These are phyloP conservation scores for Drosophila birchii DNA, from an alignment of 2,888 invertebrate species.

Conservation along the genomic window DNA sequence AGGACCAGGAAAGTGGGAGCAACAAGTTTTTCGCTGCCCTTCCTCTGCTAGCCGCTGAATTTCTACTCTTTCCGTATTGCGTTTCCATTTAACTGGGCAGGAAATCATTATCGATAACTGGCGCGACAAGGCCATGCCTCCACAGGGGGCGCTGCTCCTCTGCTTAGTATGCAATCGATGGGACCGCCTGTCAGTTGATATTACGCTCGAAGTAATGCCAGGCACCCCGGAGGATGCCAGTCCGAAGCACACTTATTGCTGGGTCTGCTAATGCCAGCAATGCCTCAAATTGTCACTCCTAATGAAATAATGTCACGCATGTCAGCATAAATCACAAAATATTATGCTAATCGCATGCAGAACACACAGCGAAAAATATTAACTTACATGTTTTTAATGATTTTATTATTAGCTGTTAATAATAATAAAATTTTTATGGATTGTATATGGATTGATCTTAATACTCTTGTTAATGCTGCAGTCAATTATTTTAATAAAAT, in stretches of 20 bases:
- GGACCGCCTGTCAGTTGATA: conserved; percentile 54
- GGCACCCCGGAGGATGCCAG: conserved; percentile 28
- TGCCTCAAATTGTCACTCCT: conserved; percentile 57
- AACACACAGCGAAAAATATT: background rate
- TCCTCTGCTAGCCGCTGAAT: conserved; percentile 12
- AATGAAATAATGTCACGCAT: conserved; percentile 69
- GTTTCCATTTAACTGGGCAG: conserved; percentile 30
- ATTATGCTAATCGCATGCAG: conserved; percentile 32
- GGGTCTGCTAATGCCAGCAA: conserved; percentile 27
- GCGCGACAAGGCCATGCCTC: conserved; percentile 41
- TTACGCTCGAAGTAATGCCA: conserved; percentile 36
- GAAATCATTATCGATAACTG: conserved; percentile 48
- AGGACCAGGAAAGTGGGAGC: conserved; percentile 4
- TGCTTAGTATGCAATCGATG: conserved; percentile 63
- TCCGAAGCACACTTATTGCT: background rate
- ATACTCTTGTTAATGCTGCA: conserved; percentile 20
- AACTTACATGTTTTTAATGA: background rate
- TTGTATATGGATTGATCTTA: background rate
- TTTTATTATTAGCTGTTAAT: background rate
- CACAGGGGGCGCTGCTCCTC: conserved; percentile 1
- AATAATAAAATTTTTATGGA: background rate
- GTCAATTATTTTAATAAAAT: conserved; percentile 70
- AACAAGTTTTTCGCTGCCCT: conserved; percentile 26
- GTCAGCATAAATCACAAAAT: conserved; percentile 59
- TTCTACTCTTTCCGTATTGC: conserved; percentile 13